A percentile compares a stretch with the other conserved stretches of the same genome.
Evolutionary conservation across 2,888 invertebrate genomes (phyloP).

Genomic region (Hirtodrosophila trivittata): DNA sequence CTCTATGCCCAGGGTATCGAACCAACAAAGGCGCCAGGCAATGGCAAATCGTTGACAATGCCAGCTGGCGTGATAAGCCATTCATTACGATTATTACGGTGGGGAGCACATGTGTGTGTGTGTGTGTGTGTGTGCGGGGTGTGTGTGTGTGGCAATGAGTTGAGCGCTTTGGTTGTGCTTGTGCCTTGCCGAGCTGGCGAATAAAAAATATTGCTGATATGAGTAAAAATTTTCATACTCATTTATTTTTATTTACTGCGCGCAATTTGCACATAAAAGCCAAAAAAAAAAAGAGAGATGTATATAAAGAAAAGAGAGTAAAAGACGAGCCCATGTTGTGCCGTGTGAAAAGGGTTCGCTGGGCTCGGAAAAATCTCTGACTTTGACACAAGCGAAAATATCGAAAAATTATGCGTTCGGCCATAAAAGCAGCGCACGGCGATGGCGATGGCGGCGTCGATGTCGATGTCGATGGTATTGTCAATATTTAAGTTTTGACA

Average conservation of each 20-base stretch:
- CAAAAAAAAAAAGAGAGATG: slow-evolving; percentile 9
- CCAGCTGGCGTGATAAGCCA: slow-evolving; percentile 80
- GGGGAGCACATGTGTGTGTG: slow-evolving; percentile 28
- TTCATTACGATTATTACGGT: slow-evolving; percentile 78
- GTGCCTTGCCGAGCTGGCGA: slow-evolving; percentile 51
- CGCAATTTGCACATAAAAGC: slow-evolving; percentile 76
- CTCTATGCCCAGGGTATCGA: slow-evolving; percentile 49
- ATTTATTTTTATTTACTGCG: slow-evolving; percentile 80
- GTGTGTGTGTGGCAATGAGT: slow-evolving; percentile 34
- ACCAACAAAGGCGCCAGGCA: slow-evolving; percentile 71
- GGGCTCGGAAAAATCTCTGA: slow-evolving; percentile 55
- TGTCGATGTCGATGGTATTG: slow-evolving; percentile 66
- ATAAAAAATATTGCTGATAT: slow-evolving; percentile 77
- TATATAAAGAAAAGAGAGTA: neutral
- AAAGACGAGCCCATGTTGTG: slow-evolving; percentile 35
- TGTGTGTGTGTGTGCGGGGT: slow-evolving; percentile 4
- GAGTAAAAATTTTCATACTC: slow-evolving; percentile 79
- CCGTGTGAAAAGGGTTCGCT: slow-evolving; percentile 64
- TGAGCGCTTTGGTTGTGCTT: slow-evolving; percentile 27
- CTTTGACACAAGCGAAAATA: slow-evolving; percentile 69
- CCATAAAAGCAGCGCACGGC: slow-evolving; percentile 67
- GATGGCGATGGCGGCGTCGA: slow-evolving; percentile 10
- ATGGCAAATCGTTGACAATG: slow-evolving; percentile 75
- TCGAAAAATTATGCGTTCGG: slow-evolving; percentile 70
- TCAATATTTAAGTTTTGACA: slow-evolving; percentile 78